Evolutionary conservation across 2,888 invertebrate species (phyloP), one percentile per base, ranked within the genome.

Genomic region (Physocephala rufipes): DNA sequence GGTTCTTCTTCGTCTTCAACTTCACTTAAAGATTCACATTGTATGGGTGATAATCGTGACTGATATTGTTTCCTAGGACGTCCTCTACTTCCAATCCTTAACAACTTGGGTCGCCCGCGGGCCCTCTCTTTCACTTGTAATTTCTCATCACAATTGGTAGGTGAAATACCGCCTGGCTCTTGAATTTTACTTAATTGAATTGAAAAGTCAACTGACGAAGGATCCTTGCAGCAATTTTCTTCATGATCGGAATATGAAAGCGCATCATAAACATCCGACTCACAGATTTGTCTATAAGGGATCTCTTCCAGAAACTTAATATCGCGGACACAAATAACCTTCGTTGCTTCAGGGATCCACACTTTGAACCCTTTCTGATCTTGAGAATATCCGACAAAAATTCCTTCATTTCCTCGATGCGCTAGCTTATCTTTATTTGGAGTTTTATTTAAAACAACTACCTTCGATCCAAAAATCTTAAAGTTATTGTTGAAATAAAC

Each of bases 391-490:
- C 71, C 69, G 24, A 73, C 58, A 51, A 74, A 73, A 15, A 71
- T 67, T 13, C 74, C 74, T 72, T 73, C 71, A 13, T 62, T 43
- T 15, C 68, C 55, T 71, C 68, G 51, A 13, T 58, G 55, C 12
- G 66, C 62, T 49, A 72, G 45, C 45, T 72, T 74, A 24, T 55
- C 67, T 53, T 73, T 72, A 5, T 15, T 53, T 24, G 64, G 70
- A 51, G 61, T 61, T 24, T 74, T 72, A 49, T 74, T 47, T 49
- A 74, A 19, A 7, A 78, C 79, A 76, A 79, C 79, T 16, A 79
- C 80, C 68, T 78, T 61, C 19, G 78, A 76, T 12, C 86, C 86
- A 80, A 87, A 86, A 30, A 81, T 77, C 51, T 77, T 75, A 21
- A 86, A 66, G n/a, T 81, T n/a, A n/a, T n/a, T n/a, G n/a, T n/a